Base-by-base conservation (phyloP, 2,888 invertebrate genomes). In the Xanthorhoe designata region DNA sequence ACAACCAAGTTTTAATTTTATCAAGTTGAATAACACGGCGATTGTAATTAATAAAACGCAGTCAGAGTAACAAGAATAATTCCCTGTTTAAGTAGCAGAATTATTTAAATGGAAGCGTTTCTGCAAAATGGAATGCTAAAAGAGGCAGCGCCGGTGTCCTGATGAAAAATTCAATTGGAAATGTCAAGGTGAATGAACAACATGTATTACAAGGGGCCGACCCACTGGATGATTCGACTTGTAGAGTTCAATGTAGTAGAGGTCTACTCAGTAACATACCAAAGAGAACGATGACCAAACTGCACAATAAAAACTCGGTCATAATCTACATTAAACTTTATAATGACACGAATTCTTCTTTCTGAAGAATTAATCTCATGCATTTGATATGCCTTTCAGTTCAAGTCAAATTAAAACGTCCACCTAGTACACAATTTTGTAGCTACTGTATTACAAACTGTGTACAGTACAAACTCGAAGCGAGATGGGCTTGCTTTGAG, bases 111-210 rank as follows among this genome's bases (percentile, higher is more conserved):
- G 4, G 50, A 24, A 61, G 61, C n/a, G 49, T 61, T 55, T 29
- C 50, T 54, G 56, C 62, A 51, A 63, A 56, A 56, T 63, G 62
- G 42, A 56, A 56, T 42, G 42, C 24, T 55, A 38, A 55, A 56
- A 45, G 62, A 56, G 32, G 32, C 32, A 32, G 51, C 56, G 18
- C 51, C n/a, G 17, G 13, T 38, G 24, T 53, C 15, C 18, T 42
- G 35, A 62, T 62, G 17, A 56, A 62, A 62, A 56, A 62, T 62
- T 62, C 42, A 56, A 55, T 51, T 29, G 15, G 42, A 6, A 15
- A 29, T 56, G 56, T 51, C 45, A 51, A 51, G 56, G 38, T 42
- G 13, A 45, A n/a, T n/a, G n/a, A n/a, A n/a, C n/a, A n/a, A 61
- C 50, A 56, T 24, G 9, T n/a, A 35, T 24, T 13, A 15, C 45